Evolutionary conservation across 2,797 vertebrate genomes (phyloP), one percentile per base, ranked within the genome.

Genomic region (Acipenser ruthenus): DNA sequence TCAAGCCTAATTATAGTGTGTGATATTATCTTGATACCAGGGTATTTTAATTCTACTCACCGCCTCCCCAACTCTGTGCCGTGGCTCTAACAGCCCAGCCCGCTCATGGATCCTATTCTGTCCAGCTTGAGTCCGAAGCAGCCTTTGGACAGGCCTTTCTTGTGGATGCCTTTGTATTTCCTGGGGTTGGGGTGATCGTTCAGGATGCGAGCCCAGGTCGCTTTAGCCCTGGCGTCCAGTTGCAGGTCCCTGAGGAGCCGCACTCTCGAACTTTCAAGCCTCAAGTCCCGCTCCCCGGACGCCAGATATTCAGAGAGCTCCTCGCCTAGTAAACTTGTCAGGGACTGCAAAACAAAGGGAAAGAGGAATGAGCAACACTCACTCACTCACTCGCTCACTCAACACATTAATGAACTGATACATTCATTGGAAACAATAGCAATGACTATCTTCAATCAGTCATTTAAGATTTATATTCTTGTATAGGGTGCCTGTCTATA

Each of bases 61-160:
- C 93, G 82, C 88, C 88, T 86, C 74, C 37, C 37, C 84, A 80
- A 78, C 86, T 82, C 78, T 85, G 75, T 78, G 86, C 79, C 84
- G 81, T 83, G 71, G 66, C 72, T 77, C 84, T 96, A 97, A 86
- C 96, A 99, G 67, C 96, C 96, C 89, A 99, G 92, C 69, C 94
- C 94, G 70, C 95, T 97, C 80, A 93, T 88, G 85, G 93, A 88
- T 73, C 96, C 95, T 89, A 99, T 98, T 69, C 94, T 90, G 89
- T 97, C 96, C 88, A 99, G 91, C 83, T 96, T 97, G 80, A 94
- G 94, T 70, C 95, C 94, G 80, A 98, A 99, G 87, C 95, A 99
- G 79, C 92, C 93, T 67, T 93, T 93, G 72, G 91, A 86, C 18
- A 86, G 80, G 6, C 80, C 90, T 74, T 95, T 97, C 89, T 95